phyloP scores from a whole-genome alignment of 2,113 vertebrate species.

The Misgurnus mizolepis region DNA sequence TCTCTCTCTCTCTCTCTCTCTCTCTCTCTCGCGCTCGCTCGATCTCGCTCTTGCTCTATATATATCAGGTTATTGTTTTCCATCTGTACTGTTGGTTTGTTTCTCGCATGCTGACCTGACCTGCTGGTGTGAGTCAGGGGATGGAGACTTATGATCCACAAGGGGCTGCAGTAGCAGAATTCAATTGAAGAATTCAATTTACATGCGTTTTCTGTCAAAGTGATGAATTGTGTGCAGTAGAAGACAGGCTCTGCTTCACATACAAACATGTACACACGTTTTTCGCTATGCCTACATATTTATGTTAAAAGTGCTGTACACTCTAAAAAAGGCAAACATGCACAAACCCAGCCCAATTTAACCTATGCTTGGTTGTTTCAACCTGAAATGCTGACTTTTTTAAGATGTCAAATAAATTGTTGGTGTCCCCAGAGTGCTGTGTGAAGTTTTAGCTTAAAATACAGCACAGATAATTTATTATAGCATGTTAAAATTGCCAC shows the following conservation, averaged over 20 bases:
- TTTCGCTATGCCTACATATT: neutral
- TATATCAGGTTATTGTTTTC: neutral
- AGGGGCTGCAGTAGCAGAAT: conserved; percentile 22
- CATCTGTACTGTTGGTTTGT: neutral
- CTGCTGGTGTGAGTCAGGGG: conserved; percentile 4
- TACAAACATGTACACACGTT: neutral
- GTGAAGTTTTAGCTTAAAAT: too few species aligned
- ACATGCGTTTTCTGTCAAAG: conserved; percentile 28
- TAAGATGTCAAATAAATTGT: too few species aligned
- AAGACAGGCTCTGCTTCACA: conserved; percentile 8
- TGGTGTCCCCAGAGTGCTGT: too few species aligned
- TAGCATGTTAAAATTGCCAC: too few species aligned
- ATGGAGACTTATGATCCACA: conserved; percentile 13
- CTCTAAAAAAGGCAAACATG: too few species aligned
- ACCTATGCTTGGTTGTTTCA: too few species aligned
- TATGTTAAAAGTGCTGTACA: neutral
- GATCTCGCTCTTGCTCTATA: too few species aligned
- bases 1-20: neutral
- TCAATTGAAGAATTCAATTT: conserved; percentile 35
- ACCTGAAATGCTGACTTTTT: too few species aligned
- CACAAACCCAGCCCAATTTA: too few species aligned
- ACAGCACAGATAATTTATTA: too few species aligned
- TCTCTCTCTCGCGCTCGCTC: conserved; percentile 29
- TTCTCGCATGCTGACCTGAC: neutral
- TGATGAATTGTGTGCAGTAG: conserved; percentile 26